phyloP scores from a whole-genome alignment of 2,888 invertebrate species.

The Carabus problematicus region DNA sequence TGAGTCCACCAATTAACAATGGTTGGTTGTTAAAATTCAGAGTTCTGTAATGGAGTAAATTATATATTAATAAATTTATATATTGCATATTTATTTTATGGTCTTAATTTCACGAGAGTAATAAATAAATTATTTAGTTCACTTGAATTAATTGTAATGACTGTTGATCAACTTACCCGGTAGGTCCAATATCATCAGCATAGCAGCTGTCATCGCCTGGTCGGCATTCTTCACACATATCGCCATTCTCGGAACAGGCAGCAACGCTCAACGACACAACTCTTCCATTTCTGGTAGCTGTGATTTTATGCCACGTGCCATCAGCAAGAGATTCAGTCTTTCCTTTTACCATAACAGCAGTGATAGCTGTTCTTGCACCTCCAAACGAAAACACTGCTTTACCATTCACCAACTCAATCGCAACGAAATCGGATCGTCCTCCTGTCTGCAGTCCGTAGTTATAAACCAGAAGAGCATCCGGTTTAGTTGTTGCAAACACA shows the following conservation, averaged over 20 bases:
- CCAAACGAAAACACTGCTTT: slow-evolving; percentile 89
- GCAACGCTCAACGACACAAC: slow-evolving; percentile 86
- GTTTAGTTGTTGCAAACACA: slow-evolving; percentile 88
- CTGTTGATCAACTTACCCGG: slow-evolving; percentile 71
- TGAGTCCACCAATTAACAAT: slow-evolving; percentile 83
- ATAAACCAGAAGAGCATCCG: slow-evolving; percentile 86
- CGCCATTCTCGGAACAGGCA: slow-evolving; percentile 84
- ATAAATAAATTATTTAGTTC: neutral
- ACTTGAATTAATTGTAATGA: slow-evolving; percentile 8
- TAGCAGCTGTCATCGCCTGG: slow-evolving; percentile 85
- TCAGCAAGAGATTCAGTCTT: slow-evolving; percentile 75
- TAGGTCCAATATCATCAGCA: slow-evolving; percentile 84
- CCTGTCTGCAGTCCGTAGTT: slow-evolving; percentile 89
- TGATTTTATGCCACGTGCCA: slow-evolving; percentile 91
- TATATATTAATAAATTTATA: neutral
- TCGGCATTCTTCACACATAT: slow-evolving; percentile 83
- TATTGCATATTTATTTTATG: neutral
- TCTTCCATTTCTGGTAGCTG: slow-evolving; percentile 87
- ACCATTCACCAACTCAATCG: slow-evolving; percentile 86
- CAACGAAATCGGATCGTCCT: slow-evolving; percentile 90
- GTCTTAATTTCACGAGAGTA: slow-evolving; percentile 16
- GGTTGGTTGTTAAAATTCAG: slow-evolving; percentile 91
- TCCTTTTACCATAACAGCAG: slow-evolving; percentile 75
- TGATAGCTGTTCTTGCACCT: slow-evolving; percentile 86
- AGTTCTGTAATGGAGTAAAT: slow-evolving; percentile 69